A percentile compares a stretch with the other conserved stretches of the same genome.
Evolutionary conservation across 2,113 vertebrate species (phyloP).

Genomic region (Thalassarche chlororhynchos): DNA sequence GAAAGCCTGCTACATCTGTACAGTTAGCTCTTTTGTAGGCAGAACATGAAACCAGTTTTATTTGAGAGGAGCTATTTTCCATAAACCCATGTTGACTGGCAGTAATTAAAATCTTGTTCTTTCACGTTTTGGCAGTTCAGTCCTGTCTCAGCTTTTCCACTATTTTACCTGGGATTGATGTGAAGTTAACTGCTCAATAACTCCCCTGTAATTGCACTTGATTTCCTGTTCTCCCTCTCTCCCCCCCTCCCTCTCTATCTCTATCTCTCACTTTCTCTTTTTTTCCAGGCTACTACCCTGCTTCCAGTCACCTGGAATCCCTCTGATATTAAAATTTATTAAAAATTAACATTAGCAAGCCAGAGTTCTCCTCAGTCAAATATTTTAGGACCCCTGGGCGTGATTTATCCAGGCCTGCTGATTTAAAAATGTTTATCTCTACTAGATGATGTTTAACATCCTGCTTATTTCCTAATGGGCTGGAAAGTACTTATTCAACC

Average conservation of each 20-base stretch:
- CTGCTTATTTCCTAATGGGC: conserved; percentile 57
- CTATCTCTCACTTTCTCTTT: neutral
- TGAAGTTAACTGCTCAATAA: conserved; percentile 31
- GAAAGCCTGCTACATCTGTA: conserved; percentile 34
- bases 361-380: conserved; percentile 42
- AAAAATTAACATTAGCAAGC: conserved; percentile 59
- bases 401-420: conserved; percentile 55
- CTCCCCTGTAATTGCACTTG: conserved; percentile 6
- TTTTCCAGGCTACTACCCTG: conserved; percentile 2
- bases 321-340: conserved; percentile 60
- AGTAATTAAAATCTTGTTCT: conserved; percentile 61
- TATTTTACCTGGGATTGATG: conserved; percentile 42
- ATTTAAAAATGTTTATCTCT: conserved; percentile 63
- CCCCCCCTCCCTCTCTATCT: neutral
- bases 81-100: conserved; percentile 41
- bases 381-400: conserved; percentile 48
- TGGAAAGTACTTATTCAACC: conserved; percentile 13
- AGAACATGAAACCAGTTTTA: conserved; percentile 43
- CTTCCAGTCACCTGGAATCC: conserved; percentile 44
- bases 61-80: conserved; percentile 29
- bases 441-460: conserved; percentile 49
- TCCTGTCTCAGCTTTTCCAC: conserved; percentile 37
- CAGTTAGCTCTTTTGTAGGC: neutral
- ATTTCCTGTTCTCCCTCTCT: conserved; percentile 39
- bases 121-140: conserved; percentile 39